Percentiles rank a stretch among this genome's conserved stretches.
These are phyloP conservation scores for Ips nitidus DNA, from an alignment of 1,140 invertebrate genomes.

Conservation along the genomic window DNA sequence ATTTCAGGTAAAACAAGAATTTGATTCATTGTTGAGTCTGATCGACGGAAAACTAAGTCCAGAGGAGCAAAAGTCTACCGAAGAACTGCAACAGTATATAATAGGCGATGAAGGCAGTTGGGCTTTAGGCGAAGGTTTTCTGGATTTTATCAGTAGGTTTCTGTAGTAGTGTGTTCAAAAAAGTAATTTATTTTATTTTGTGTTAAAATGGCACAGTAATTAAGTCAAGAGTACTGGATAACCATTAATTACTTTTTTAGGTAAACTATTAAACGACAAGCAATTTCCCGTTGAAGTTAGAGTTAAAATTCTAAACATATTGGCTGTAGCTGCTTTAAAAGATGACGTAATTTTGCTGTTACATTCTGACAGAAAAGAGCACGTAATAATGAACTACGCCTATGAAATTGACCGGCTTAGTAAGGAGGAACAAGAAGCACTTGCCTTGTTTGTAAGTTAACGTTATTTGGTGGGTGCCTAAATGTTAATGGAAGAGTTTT, in stretches of 20 bases:
- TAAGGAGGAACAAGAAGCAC: slow-evolving; percentile 74
- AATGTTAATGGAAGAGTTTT: slow-evolving; percentile 18
- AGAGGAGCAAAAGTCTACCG: slow-evolving; percentile 70
- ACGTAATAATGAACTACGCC: slow-evolving; percentile 88
- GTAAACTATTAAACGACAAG: slow-evolving; percentile 67
- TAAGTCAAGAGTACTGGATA: background rate
- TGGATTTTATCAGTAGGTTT: slow-evolving; percentile 73
- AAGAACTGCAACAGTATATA: slow-evolving; percentile 84
- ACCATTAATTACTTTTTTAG: slow-evolving; percentile 48
- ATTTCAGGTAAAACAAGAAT: slow-evolving; percentile 61
- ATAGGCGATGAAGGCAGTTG: slow-evolving; percentile 86
- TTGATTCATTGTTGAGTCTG: slow-evolving; percentile 62
- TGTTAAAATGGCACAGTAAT: background rate
- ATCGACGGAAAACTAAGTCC: slow-evolving; percentile 67
- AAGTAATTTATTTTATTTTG: background rate
- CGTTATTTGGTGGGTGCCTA: background rate
- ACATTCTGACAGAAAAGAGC: slow-evolving; percentile 86
- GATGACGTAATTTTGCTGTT: slow-evolving; percentile 88
- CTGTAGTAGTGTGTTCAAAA: background rate
- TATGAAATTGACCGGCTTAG: slow-evolving; percentile 78
- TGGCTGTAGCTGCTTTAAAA: slow-evolving; percentile 76
- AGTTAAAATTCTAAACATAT: slow-evolving; percentile 66
- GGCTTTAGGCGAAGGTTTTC: slow-evolving; percentile 86
- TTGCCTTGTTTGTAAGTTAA: slow-evolving; percentile 76
- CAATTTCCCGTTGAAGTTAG: slow-evolving; percentile 60